Evolutionary conservation across 2,113 vertebrate genomes (phyloP).

Genomic region (Strix aluco): DNA sequence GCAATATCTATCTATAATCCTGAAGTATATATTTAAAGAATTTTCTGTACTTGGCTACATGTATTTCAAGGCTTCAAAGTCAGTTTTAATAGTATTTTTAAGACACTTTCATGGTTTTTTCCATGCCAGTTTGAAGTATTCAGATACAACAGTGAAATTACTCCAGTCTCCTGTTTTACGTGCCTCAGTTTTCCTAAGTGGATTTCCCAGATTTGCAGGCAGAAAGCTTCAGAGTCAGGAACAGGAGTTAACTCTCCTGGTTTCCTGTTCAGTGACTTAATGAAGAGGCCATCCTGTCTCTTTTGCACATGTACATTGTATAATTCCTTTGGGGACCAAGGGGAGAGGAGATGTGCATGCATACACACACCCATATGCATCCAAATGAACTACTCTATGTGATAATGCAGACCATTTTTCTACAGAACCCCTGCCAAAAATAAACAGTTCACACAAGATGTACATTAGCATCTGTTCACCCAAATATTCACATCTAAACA

Average conservation of each 20-base stretch:
- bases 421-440: background rate
- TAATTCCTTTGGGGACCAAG: background rate
- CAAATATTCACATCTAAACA: background rate
- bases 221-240: background rate
- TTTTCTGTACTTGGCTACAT: background rate
- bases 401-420: background rate
- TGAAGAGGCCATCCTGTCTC: conserved; percentile 25
- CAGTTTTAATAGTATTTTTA: background rate
- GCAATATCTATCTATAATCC: background rate
- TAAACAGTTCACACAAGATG: background rate
- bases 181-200: background rate
- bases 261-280: conserved; percentile 32
- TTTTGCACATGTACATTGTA: background rate
- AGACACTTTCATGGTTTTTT: rapidly evolving
- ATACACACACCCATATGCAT: background rate
- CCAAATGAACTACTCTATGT: background rate
- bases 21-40: background rate
- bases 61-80: background rate
- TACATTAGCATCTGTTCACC: background rate
- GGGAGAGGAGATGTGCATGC: background rate
- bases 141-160: background rate
- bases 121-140: background rate
- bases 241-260: conserved; percentile 10
- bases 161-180: background rate
- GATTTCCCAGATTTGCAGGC: background rate